Evolutionary conservation across 2,888 invertebrate genomes (phyloP).

Genomic region (Antitype chi): DNA sequence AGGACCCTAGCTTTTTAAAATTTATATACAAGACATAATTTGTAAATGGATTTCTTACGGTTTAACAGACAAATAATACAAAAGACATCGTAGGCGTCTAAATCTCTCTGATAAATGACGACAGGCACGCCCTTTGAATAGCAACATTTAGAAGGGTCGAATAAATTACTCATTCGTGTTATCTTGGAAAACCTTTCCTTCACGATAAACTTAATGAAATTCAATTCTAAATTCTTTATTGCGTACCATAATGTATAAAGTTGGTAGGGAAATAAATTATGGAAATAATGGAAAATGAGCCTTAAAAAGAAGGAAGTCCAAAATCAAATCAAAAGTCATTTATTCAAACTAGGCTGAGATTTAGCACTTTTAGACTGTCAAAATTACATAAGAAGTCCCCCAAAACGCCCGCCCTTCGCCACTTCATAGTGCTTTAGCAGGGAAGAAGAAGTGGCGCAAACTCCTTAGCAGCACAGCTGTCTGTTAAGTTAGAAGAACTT

Average conservation of each 20-base stretch:
- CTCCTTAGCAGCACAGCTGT: no score
- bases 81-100: constrained; percentile 29
- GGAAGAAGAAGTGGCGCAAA: no score
- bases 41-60: constrained; percentile 35
- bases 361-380: no score
- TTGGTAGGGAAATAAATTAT: no score
- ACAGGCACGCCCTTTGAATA: constrained; percentile 46
- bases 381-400: no score
- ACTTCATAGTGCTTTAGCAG: no score
- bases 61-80: constrained; percentile 27
- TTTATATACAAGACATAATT: constrained; percentile 18
- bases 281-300: neutral
- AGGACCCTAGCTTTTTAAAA: neutral
- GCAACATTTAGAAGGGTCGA: constrained; percentile 35
- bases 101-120: constrained; percentile 44
- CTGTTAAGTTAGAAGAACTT: no score
- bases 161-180: constrained; percentile 33
- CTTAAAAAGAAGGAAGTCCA: neutral
- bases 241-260: no score
- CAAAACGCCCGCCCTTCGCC: no score
- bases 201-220: neutral
- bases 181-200: constrained; percentile 31
- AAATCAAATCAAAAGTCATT: neutral
- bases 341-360: no score
- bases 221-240: no score